phyloP scores from a whole-genome alignment of 2,113 vertebrate species.

The Perognathus longimembris region DNA sequence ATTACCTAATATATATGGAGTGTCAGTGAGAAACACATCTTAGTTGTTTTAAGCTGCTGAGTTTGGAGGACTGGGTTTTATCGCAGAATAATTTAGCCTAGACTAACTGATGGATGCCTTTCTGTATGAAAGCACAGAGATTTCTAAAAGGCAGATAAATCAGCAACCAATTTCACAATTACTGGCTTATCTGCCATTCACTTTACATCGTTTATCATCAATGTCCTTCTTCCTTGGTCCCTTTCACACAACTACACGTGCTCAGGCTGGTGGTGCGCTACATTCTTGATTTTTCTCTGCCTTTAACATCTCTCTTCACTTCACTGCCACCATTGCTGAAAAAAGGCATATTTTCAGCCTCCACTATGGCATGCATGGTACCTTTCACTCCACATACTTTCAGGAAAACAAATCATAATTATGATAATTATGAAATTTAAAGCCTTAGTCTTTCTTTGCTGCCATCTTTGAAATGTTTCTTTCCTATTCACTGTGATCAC shows the following conservation, averaged over 20 bases:
- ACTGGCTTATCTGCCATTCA: not conserved
- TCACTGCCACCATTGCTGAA: not conserved
- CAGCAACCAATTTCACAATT: not conserved
- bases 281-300: not conserved
- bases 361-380: not conserved
- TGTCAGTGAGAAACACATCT: slow-evolving; percentile 22
- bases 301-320: not conserved
- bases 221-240: not conserved
- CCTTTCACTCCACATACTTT: not conserved
- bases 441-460: not conserved
- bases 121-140: not conserved
- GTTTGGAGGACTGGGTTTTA: not conserved
- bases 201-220: not conserved
- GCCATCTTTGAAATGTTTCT: not conserved
- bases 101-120: not conserved
- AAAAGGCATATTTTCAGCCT: not conserved
- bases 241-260: not conserved
- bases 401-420: not conserved
- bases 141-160: slow-evolving; percentile 1
- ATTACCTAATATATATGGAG: not conserved
- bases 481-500: not conserved
- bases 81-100: not conserved
- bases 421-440: not conserved
- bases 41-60: slow-evolving; percentile 4
- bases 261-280: not conserved